Evolutionary conservation across 2,797 vertebrate species (phyloP).

Genomic region (Centropyge bicolor): DNA sequence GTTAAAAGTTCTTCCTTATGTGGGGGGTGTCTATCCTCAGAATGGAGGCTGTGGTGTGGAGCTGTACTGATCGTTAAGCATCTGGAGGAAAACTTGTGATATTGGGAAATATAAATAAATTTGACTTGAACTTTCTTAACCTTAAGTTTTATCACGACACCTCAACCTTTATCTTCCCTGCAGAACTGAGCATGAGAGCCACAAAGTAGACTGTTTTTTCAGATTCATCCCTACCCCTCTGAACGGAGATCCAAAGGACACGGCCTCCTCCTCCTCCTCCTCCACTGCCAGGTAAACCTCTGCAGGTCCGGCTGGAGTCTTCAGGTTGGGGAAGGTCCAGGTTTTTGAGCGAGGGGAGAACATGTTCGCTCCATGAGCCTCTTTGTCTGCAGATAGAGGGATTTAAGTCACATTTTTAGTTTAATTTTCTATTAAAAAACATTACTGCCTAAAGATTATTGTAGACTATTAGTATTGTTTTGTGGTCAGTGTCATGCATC

Average conservation of each 20-base stretch:
- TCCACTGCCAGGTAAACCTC: slow-evolving; percentile 92
- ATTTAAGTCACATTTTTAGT: background rate
- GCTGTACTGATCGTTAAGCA: background rate
- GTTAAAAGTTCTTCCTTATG: background rate
- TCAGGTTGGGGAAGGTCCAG: slow-evolving; percentile 96
- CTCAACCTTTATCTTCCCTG: background rate
- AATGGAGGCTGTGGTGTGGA: background rate
- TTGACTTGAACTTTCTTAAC: background rate
- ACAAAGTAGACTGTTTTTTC: background rate
- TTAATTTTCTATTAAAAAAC: too few relatives aligned
- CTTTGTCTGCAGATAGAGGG: slow-evolving; percentile 67
- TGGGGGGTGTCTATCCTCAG: background rate
- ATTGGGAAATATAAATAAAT: too few relatives aligned
- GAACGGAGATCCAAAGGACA: slow-evolving; percentile 82
- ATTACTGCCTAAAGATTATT: too few relatives aligned
- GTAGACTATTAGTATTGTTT: background rate
- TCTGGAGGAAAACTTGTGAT: background rate
- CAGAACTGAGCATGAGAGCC: background rate
- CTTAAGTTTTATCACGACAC: background rate
- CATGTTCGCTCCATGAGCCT: slow-evolving; percentile 81
- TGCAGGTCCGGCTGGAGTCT: slow-evolving; percentile 84
- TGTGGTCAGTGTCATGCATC: background rate
- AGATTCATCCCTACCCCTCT: slow-evolving; percentile 77
- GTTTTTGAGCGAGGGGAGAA: slow-evolving; percentile 89
- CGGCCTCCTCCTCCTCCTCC: slow-evolving; percentile 86